Evolutionary conservation across 53 echinoderm and acorn worm genomes (phyloP).

Genomic region (Temnopleurus reevesii): DNA sequence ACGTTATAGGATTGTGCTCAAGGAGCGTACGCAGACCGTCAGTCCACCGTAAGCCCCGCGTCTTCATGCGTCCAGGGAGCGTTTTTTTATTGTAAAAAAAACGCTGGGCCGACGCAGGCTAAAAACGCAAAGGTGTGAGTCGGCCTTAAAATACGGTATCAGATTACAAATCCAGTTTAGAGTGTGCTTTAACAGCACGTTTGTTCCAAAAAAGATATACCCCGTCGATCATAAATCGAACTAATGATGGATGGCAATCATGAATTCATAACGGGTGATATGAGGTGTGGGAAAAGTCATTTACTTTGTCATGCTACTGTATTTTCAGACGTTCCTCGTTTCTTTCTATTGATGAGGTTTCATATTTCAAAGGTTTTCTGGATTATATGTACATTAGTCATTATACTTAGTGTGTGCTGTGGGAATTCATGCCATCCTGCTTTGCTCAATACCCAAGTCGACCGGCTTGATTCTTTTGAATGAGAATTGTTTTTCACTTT

Average conservation of each 20-base stretch:
- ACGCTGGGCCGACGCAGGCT: too few species aligned
- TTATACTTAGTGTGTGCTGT: neutral
- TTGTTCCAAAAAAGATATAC: neutral
- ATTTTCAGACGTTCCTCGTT: neutral
- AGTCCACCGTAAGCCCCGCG: too few species aligned
- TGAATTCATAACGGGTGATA: neutral
- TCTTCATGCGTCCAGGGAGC: too few species aligned
- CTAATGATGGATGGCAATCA: neutral
- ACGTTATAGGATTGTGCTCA: too few species aligned
- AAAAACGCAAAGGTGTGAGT: too few species aligned
- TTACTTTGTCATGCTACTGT: neutral
- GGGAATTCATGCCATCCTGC: too few species aligned
- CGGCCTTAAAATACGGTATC: too few species aligned
- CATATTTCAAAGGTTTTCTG: neutral
- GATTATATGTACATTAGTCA: neutral
- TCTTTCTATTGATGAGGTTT: neutral
- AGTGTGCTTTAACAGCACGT: neutral
- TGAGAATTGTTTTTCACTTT: too few species aligned
- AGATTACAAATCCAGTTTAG: neutral
- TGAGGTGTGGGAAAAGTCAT: neutral
- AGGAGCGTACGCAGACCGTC: too few species aligned
- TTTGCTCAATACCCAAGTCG: too few species aligned
- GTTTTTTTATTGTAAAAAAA: too few species aligned
- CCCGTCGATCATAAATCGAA: neutral
- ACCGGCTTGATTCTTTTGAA: too few species aligned